Conservation (phyloP, 2,888 invertebrate genomes). For the Watsonalla binaria region DNA sequence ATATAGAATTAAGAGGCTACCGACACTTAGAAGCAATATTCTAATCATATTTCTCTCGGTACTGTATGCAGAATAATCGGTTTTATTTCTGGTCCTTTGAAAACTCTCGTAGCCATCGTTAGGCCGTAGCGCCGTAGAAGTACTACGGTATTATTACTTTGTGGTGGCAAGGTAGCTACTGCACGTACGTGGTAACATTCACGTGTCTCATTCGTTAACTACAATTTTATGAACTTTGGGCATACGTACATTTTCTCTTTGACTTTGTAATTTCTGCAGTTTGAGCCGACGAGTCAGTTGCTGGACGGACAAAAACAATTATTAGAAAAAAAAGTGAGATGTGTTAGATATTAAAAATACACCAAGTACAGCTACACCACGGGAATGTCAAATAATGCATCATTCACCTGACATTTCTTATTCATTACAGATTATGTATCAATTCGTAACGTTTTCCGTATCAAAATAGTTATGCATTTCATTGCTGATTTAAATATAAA, state of each 20-base stretch:
- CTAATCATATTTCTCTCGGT: no score
- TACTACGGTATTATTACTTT: background rate
- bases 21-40: no score
- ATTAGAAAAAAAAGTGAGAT: constrained; percentile 4
- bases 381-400: background rate
- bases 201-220: no score
- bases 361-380: background rate
- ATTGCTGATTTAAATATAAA: constrained; percentile 38
- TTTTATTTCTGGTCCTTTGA: background rate
- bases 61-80: background rate
- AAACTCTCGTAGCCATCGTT: background rate
- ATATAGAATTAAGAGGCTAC: no score
- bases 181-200: no score
- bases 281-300: constrained; percentile 47
- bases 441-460: constrained; percentile 24
- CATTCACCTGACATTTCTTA: constrained; percentile 57
- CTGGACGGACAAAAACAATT: constrained; percentile 19
- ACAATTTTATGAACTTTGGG: background rate
- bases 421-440: constrained; percentile 45
- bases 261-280: constrained; percentile 45
- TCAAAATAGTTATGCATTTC: constrained; percentile 39
- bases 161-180: no score
- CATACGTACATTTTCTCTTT: constrained; percentile 52
- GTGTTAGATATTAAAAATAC: constrained; percentile 3
- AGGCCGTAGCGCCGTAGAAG: background rate